These are phyloP conservation scores for Eremophila alpestris DNA, from an alignment of 2,797 vertebrate genomes.

Conservation along the genomic window DNA sequence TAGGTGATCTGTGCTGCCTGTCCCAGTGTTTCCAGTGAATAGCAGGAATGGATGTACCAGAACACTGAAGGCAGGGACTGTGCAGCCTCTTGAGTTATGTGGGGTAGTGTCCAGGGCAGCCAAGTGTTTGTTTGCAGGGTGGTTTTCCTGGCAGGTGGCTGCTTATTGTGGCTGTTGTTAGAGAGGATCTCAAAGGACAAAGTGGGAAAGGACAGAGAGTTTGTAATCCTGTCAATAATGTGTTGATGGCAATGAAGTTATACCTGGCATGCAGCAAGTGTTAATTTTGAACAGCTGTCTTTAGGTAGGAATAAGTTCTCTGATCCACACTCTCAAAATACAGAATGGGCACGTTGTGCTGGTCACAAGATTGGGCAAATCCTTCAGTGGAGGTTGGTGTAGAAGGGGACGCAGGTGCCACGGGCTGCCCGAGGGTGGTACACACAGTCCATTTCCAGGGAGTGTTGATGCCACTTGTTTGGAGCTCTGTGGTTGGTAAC, in stretches of 20 bases:
- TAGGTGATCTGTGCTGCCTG: not conserved
- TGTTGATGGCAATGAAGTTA: constrained; percentile 23
- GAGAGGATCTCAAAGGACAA: constrained; percentile 22
- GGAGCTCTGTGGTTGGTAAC: not conserved
- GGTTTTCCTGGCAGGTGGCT: constrained; percentile 6
- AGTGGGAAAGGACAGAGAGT: constrained; percentile 44
- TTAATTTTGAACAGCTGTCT: constrained; percentile 54
- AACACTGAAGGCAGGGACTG: not conserved
- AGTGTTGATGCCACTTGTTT: constrained; percentile 3
- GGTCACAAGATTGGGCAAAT: constrained; percentile 15
- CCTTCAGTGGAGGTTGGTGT: not conserved
- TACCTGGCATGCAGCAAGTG: constrained; percentile 53
- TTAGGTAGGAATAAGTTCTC: constrained; percentile 27
- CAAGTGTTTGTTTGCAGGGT: not conserved
- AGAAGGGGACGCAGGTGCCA: not conserved
- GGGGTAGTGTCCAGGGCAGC: not conserved
- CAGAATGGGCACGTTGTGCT: not conserved
- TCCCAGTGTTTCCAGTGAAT: not conserved
- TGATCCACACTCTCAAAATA: constrained; percentile 25
- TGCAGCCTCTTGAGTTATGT: not conserved
- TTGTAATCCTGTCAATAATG: constrained; percentile 28
- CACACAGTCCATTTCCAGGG: not conserved
- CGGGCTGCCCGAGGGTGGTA: not conserved
- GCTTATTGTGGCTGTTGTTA: constrained; percentile 10
- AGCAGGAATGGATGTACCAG: not conserved